Evolutionary conservation across 37 sponge, comb jelly and placozoan genomes (phyloP).

Genomic region (Haliclona indistincta): DNA sequence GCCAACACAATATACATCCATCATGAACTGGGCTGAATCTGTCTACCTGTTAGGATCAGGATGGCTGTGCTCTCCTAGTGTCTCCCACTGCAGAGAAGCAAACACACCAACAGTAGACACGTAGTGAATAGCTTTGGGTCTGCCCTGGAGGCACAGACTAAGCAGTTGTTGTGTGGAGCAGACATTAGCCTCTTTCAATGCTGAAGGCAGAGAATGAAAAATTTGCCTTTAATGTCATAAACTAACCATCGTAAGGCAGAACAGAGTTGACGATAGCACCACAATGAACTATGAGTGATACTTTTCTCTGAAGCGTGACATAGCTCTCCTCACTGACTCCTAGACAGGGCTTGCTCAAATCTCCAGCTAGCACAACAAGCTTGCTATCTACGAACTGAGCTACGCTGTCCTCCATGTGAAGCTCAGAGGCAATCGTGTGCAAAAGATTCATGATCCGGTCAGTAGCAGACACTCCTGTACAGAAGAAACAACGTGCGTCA

Average conservation of each 20-base stretch:
- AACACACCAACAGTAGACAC: conserved; percentile 51
- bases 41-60: too few species aligned
- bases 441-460: not conserved
- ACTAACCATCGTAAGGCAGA: conserved; percentile 50
- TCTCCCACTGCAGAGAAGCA: not conserved
- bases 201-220: not conserved
- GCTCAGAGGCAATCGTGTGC: not conserved
- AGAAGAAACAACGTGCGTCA: too few species aligned
- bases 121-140: conserved; percentile 47
- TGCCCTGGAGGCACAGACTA: conserved; percentile 1
- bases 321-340: conserved; percentile 41
- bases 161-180: conserved; percentile 38
- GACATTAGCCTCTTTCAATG: conserved; percentile 42
- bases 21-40: not conserved
- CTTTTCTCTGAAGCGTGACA: not conserved
- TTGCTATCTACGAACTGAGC: conserved; percentile 1
- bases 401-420: not conserved
- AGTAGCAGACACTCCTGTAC: too few species aligned
- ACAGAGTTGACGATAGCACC: conserved; percentile 56
- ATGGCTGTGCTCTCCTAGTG: too few species aligned
- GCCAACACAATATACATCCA: not conserved
- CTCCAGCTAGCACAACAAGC: conserved; percentile 33
- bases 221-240: not conserved
- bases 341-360: conserved; percentile 29
- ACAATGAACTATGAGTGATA: conserved; percentile 57